Evolutionary conservation across 2,888 invertebrate species (phyloP), one percentile per base, ranked within the genome.

Genomic region (Heliothis peltigera): DNA sequence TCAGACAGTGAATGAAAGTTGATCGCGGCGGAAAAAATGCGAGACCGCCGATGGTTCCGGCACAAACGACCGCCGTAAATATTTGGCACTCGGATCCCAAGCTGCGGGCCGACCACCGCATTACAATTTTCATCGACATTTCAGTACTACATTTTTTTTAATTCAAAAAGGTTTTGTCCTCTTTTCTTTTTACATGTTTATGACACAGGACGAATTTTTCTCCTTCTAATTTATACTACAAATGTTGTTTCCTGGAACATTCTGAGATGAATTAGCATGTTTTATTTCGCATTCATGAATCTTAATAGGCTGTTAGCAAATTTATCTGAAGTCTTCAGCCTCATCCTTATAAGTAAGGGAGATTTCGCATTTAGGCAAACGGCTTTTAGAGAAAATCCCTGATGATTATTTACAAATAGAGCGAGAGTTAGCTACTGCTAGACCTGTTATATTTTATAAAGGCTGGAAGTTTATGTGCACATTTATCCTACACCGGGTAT

Each of bases 1-100:
- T 91, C 91, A 90, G 91, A 88, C 87, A 85, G 87, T 91, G 90
- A 94, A 94, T 92, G 94, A 95, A 95, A 95, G 94, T 95, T 93
- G 91, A 92, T 91, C 90, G 86, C 83, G 85, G 85, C 86, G 86
- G 86, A 87, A 89, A 89, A 91, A 90, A 91, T 89, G 87, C 86
- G 87, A 88, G 84, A 85, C 83, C 81, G 77, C 69, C 82, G 84
- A 73, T 82, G 84, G 86, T 87, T 88, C 89, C 89, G 91, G 87
- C 84, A 85, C 81, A 85, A 85, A 84, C 86, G 84, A 80, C 81
- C 80, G 81, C 78, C 81, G 84, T 84, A 87, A 89, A 89, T 87
- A 89, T 90, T 90, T 88, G 87, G 87, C 84, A 83, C 83, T 83
- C 75, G 67, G 80, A 77, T 75, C 79, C 74, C 76, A 63, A 70